Conservation (phyloP, 2,113 vertebrate species). For the Dendropsophus ebraccatus region DNA sequence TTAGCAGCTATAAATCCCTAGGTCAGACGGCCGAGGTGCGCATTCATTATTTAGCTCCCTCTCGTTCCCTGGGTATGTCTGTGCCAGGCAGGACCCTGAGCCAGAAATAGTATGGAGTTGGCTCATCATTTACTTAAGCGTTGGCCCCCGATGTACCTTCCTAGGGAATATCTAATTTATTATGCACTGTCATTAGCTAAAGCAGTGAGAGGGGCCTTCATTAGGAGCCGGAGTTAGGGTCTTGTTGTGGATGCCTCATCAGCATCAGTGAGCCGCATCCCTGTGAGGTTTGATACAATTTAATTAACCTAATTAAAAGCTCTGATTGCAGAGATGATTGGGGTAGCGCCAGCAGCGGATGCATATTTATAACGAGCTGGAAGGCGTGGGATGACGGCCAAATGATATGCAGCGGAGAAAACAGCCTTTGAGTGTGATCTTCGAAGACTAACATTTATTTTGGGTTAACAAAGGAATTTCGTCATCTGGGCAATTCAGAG, state of each 20-base stretch:
- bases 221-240: constrained; percentile 80
- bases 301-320: constrained; percentile 99
- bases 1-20: constrained; percentile 59
- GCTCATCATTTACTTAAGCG: constrained; percentile 65
- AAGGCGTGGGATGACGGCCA: constrained; percentile 95
- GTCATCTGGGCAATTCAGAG: constrained; percentile 46
- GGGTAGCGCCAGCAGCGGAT: constrained; percentile 91
- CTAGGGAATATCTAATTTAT: constrained; percentile 74
- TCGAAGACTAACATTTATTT: constrained; percentile 81
- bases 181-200: constrained; percentile 78
- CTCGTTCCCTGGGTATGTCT: constrained; percentile 62
- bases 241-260: constrained; percentile 97
- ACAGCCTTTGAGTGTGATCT: constrained; percentile 73
- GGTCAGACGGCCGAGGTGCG: constrained; percentile 60
- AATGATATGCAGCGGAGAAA: constrained; percentile 91
- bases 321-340: constrained; percentile 99
- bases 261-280: constrained; percentile 93
- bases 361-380: constrained; percentile 91
- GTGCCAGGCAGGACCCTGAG: constrained; percentile 66
- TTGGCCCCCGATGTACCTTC: constrained; percentile 71
- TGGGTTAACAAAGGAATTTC: constrained; percentile 76
- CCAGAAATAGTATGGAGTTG: constrained; percentile 62
- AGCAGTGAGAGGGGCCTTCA: constrained; percentile 77
- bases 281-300: constrained; percentile 99
- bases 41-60: constrained; percentile 65